Conservation (phyloP, 2,888 invertebrate genomes). For the Rosalia funebris region DNA sequence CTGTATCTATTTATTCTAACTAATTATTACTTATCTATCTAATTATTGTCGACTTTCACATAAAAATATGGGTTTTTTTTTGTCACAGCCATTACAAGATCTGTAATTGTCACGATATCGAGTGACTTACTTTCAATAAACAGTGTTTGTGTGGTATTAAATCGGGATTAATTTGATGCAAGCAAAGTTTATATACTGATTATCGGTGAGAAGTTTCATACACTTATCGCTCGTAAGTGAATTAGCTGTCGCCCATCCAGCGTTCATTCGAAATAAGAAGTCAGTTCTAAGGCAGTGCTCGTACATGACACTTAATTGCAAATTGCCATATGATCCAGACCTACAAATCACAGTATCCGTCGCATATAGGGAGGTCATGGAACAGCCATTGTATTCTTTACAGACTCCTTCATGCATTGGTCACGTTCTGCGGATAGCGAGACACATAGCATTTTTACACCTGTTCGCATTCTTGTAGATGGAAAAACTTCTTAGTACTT, state of each 20-base stretch:
- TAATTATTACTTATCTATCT: too few species aligned
- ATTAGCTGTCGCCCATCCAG: not conserved
- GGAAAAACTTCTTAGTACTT: not conserved
- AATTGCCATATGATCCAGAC: slow-evolving; percentile 58
- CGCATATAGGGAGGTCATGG: slow-evolving; percentile 42
- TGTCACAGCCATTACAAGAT: too few species aligned
- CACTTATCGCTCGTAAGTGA: too few species aligned
- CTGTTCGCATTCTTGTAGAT: slow-evolving; percentile 8
- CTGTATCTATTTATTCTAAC: too few species aligned
- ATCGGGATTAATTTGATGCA: too few species aligned
- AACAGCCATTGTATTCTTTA: slow-evolving; percentile 44
- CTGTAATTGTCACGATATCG: too few species aligned
- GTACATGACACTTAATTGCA: slow-evolving; percentile 59
- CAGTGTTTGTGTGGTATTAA: too few species aligned
- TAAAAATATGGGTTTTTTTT: too few species aligned
- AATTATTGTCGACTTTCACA: too few species aligned
- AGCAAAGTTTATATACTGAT: too few species aligned
- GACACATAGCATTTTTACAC: slow-evolving; percentile 14
- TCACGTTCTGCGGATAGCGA: slow-evolving; percentile 19
- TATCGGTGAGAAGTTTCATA: too few species aligned
- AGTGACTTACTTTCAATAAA: too few species aligned
- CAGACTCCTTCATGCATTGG: slow-evolving; percentile 20
- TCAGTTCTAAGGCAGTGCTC: slow-evolving; percentile 45
- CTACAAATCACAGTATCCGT: slow-evolving; percentile 57
- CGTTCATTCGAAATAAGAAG: slow-evolving; percentile 2